Evolutionary conservation across 2,888 invertebrate species (phyloP).

Genomic region (Scaptomyza polygonia): DNA sequence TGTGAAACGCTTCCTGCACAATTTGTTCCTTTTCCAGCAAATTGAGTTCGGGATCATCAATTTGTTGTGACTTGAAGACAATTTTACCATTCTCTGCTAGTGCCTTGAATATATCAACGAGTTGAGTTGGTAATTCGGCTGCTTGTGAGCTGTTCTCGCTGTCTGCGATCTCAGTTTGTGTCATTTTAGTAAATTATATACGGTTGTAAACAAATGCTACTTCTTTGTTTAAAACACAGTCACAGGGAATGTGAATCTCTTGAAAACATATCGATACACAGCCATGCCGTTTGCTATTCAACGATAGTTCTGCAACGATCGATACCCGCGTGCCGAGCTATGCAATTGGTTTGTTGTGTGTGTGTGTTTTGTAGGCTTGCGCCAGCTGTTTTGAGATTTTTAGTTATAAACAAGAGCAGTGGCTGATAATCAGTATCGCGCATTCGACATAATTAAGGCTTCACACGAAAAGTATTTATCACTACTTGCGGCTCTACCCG

Average conservation of each 20-base stretch:
- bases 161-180: constrained; percentile 28
- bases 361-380: not conserved
- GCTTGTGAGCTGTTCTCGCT: constrained; percentile 16
- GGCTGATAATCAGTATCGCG: constrained; percentile 32
- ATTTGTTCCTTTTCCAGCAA: constrained; percentile 89
- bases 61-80: constrained; percentile 93
- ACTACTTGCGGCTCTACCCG: constrained; percentile 16
- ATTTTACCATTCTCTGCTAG: constrained; percentile 76
- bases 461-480: constrained; percentile 38
- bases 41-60: constrained; percentile 90
- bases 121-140: constrained; percentile 50
- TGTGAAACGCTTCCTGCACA: constrained; percentile 87
- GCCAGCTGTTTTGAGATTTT: constrained; percentile 36
- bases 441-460: constrained; percentile 33
- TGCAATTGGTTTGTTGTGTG: constrained; percentile 1
- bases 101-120: constrained; percentile 74
- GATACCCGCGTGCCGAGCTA: not conserved
- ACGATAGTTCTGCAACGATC: not conserved
- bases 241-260: not conserved
- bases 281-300: not conserved
- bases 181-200: constrained; percentile 31
- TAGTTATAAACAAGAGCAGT: constrained; percentile 42
- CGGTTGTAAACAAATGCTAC: constrained; percentile 64
- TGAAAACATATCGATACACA: not conserved
- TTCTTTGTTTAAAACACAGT: constrained; percentile 29